Evolutionary conservation across 2,797 vertebrate species (phyloP).

Genomic region (Halcyon badia): DNA sequence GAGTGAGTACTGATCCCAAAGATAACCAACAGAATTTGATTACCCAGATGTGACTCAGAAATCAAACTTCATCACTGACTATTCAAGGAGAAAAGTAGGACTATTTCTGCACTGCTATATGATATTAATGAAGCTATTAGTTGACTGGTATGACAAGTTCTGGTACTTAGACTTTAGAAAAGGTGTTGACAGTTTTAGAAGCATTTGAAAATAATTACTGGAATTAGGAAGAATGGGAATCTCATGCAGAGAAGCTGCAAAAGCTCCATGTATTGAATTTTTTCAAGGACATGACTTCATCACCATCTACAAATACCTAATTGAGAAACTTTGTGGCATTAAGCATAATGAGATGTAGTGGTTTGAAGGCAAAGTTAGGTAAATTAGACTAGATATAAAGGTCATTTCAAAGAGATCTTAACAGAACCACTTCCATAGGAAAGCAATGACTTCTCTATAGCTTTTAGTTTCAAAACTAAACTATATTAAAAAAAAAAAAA

Average conservation of each 20-base stretch:
- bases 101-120: background rate
- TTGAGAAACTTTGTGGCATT: background rate
- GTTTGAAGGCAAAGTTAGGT: background rate
- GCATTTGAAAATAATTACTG: background rate
- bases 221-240: background rate
- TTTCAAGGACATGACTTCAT: background rate
- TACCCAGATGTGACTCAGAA: background rate
- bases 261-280: background rate
- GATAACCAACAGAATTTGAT: background rate
- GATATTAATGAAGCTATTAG: background rate
- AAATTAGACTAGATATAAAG: background rate
- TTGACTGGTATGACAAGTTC: background rate
- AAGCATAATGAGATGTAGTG: background rate
- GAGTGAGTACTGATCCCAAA: background rate
- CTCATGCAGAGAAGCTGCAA: background rate
- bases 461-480: background rate
- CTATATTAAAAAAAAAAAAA: background rate
- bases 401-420: background rate
- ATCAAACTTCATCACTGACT: background rate
- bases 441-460: background rate
- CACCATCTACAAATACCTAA: background rate
- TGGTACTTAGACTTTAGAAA: background rate
- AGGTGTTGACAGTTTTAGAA: background rate
- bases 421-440: background rate
- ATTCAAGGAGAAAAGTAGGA: background rate